Conservation (phyloP, 2,888 invertebrate genomes). For the Pristionchus japonicus region DNA sequence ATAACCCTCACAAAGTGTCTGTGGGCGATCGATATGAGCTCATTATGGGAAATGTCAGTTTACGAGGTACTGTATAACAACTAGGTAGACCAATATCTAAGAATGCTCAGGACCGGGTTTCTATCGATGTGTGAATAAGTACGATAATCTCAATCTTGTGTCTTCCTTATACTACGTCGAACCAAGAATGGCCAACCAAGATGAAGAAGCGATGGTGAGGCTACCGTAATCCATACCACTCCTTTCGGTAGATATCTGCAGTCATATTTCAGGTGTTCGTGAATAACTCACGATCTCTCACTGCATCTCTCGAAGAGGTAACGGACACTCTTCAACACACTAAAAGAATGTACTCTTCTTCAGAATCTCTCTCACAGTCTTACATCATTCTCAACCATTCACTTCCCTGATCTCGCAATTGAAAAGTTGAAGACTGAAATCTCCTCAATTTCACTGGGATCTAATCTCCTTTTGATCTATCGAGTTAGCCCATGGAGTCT, state of each 20-base stretch:
- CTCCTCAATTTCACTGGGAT: not conserved
- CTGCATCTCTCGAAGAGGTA: not conserved
- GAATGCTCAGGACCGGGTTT: slow-evolving; percentile 4
- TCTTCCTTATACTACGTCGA: slow-evolving; percentile 17
- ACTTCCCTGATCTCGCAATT: not conserved
- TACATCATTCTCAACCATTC: not conserved
- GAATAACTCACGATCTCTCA: not conserved
- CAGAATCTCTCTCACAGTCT: not conserved
- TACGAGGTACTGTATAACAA: not conserved
- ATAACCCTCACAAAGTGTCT: slow-evolving; percentile 29
- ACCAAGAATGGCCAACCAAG: slow-evolving; percentile 2
- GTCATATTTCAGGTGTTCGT: not conserved
- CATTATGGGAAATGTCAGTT: slow-evolving; percentile 35
- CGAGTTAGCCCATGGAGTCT: not conserved
- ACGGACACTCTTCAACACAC: too few species aligned
- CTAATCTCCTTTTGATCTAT: not conserved
- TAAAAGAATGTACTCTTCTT: not conserved
- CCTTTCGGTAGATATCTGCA: not conserved
- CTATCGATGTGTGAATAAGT: slow-evolving; percentile 42
- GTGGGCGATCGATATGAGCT: slow-evolving; percentile 44
- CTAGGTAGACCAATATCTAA: not conserved
- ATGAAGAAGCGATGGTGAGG: not conserved
- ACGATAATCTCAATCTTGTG: slow-evolving; percentile 18
- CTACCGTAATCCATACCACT: not conserved
- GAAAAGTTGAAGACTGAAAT: not conserved